phyloP scores from a whole-genome alignment of 2,888 invertebrate genomes.

The Drosophila monieri region DNA sequence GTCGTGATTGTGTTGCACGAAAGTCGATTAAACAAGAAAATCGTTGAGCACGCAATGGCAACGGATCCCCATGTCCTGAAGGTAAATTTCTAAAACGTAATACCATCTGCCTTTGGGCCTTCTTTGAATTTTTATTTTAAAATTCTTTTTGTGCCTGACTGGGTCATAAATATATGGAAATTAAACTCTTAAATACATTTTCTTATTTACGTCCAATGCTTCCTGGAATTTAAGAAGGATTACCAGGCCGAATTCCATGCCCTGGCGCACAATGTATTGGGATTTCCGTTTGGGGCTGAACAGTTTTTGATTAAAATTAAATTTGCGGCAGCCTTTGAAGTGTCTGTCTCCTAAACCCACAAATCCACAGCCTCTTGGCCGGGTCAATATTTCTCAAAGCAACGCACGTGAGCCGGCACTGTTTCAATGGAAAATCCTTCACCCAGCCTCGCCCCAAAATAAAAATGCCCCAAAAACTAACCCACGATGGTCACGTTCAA shows the following conservation, averaged over 20 bases:
- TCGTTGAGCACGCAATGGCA: constrained; percentile 6
- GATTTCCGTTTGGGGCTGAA: constrained; percentile 29
- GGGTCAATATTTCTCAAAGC: constrained; percentile 50
- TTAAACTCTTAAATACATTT: constrained; percentile 26
- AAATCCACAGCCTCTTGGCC: constrained; percentile 5
- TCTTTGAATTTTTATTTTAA: background rate
- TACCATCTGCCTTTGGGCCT: background rate
- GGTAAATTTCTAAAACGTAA: background rate
- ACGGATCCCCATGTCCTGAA: background rate
- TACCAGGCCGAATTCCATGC: constrained; percentile 12
- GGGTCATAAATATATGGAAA: constrained; percentile 21
- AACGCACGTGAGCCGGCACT: constrained; percentile 25
- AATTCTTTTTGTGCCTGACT: constrained; percentile 14
- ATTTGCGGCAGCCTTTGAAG: constrained; percentile 64
- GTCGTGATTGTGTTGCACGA: constrained; percentile 37
- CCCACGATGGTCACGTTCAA: constrained; percentile 41
- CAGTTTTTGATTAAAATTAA: constrained; percentile 58
- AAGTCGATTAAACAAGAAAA: constrained; percentile 40
- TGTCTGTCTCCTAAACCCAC: constrained; percentile 24
- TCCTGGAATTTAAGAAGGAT: constrained; percentile 24
- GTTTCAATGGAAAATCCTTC: constrained; percentile 21
- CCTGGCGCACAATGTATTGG: constrained; percentile 29
- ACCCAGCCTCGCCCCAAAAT: background rate
- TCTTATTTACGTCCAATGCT: background rate
- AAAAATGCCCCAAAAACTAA: constrained; percentile 3